Base-by-base conservation (phyloP, 1,140 invertebrate species). In the Drosophila tristis region DNA sequence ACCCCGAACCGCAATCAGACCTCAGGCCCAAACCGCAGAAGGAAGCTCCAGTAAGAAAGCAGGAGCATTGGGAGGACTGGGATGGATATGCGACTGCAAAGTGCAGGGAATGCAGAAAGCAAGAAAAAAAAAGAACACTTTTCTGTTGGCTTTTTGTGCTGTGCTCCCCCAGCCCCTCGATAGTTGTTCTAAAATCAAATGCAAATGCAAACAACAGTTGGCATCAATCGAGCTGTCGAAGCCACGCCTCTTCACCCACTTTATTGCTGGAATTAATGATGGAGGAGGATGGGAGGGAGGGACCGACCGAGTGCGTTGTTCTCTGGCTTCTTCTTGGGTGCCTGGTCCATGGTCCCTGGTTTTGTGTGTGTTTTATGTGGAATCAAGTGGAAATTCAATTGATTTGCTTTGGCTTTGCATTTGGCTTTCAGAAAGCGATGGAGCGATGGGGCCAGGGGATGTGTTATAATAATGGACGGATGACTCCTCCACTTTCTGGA, bases 341-440 rank as follows among this genome's bases (percentile, higher is more conserved):
- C 35, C 35, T 39, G 11, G 11, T 39, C 35, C 47, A 47, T 35
- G 62, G 54, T 62, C 35, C 47, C 49, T 35, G 62, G 54, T 62
- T 60, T 56, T 62, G 77, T 80, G 77, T 80, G 74, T 82, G 63
- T 78, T 89, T 80, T 87, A 72, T 80, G 84, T 84, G 71, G 85
- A 87, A 77, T 87, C 84, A 90, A 84, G 76, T 87, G 85, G 85
- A 87, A 87, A 90, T 84, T 84, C 79, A 84, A 87, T 89, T 87
- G 84, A 89, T 87, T 87, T 84, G 84, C 67, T 89, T 78, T 87
- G 72, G 80, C 80, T 84, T 76, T 72, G 58, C 61, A 70, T 73
- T 64, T 26, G 56, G 63, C 47, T 43, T 49, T 44, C 31, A 57
- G 60, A 42, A 42, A 15, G 15, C 31, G 39, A 54, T 54, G 45